Conservation (phyloP, 2,888 invertebrate species). For the Drosophila austrosaltans region DNA sequence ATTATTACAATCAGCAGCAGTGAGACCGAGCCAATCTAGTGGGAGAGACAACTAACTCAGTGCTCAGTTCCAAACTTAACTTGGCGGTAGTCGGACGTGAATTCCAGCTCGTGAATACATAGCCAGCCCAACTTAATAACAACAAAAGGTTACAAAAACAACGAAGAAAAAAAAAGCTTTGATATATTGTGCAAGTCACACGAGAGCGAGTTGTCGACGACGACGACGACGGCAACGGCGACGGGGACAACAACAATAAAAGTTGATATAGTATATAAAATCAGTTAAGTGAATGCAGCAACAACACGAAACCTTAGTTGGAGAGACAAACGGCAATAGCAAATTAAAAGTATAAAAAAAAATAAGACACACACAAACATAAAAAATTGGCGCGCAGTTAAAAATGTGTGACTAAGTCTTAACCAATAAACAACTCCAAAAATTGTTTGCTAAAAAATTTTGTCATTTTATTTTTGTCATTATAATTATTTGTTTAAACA, state of each 20-base stretch:
- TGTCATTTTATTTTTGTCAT: constrained; percentile 10
- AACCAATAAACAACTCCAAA: constrained; percentile 31
- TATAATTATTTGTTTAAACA: constrained; percentile 32
- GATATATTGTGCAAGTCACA: constrained; percentile 61
- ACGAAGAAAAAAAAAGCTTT: constrained; percentile 8
- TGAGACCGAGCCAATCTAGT: constrained; percentile 27
- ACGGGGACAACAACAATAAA: constrained; percentile 52
- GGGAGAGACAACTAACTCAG: constrained; percentile 17
- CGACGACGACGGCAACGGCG: constrained; percentile 24
- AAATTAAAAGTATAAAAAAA: neutral
- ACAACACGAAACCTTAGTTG: constrained; percentile 13
- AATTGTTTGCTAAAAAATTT: constrained; percentile 25
- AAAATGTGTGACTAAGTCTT: constrained; percentile 25
- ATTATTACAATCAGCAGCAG: constrained; percentile 16
- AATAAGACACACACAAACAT: constrained; percentile 10
- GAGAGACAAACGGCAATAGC: constrained; percentile 12
- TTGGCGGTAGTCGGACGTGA: constrained; percentile 48
- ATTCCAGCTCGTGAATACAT: neutral
- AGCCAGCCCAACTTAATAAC: neutral
- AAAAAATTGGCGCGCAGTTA: constrained; percentile 35
- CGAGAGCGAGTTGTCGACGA: constrained; percentile 23
- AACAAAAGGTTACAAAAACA: neutral
- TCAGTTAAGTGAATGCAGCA: constrained; percentile 28
- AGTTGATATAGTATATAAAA: constrained; percentile 21
- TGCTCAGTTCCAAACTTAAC: constrained; percentile 52